Evolutionary conservation across 1,140 invertebrate genomes (phyloP), one percentile per base, ranked within the genome.

Genomic region (Maniola jurtina): DNA sequence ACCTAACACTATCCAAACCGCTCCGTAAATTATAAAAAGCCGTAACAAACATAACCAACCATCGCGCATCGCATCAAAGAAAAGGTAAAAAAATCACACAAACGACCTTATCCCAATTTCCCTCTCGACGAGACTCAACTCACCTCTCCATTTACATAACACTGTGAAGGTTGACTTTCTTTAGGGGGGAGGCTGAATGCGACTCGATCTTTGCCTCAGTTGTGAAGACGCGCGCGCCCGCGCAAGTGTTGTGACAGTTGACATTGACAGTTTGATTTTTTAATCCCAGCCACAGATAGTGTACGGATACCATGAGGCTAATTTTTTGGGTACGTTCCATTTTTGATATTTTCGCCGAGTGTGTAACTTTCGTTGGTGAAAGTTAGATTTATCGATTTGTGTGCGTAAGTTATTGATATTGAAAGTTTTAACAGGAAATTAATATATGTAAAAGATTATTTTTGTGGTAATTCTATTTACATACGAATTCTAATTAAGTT

Each of bases 161-260:
- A 82, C 84, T 87, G 84, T 85, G 84, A 89, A 89, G 82, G 86
- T 85, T 83, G 69, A 82, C 83, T 86, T 85, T 88, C 81, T 84
- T 84, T 77, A 77, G 83, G 77, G 81, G 80, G 83, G 84, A 85
- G 83, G 79, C 79, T 84, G 73, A 66, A 72, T 61, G 75, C 61
- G 48, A 15, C 64, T 61, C 58, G 64, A 68, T 68, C 76, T 71
- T 70, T 63, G 72, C 71, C 76, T 77, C 85, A 86, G 83, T 88
- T 72, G 78, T 75, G 68, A 74, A 78, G 73, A 77, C 73, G 83
- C 84, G 87, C 87, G 69, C 74, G 68, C 38, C 48, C 85, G 87
- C 87, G 87, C 87, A 71, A 76, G 87, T 88, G 85, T 75, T 71
- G 84, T 89, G 87, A 72, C 73, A 62, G 73, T 57, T 57, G 35